phyloP scores from a whole-genome alignment of 2,797 vertebrate species.

The Pangasius macronema region DNA sequence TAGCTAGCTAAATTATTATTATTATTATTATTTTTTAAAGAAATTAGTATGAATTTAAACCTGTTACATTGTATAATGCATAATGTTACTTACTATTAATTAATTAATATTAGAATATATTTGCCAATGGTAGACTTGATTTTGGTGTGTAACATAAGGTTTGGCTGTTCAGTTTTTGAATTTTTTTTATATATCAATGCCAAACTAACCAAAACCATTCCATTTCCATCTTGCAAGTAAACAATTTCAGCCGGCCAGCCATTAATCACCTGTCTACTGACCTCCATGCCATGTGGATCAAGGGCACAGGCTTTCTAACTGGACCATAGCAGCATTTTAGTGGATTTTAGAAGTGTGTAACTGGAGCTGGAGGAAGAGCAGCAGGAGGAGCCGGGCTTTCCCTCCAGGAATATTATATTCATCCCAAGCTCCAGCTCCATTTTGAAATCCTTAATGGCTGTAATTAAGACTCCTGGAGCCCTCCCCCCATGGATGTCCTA shows the following conservation, averaged over 20 bases:
- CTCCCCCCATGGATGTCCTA: conserved; percentile 16
- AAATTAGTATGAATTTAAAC: background rate
- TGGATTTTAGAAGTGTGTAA: conserved; percentile 20
- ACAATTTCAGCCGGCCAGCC: background rate
- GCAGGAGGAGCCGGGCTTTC: conserved; percentile 13
- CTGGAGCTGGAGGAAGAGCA: conserved; percentile 15
- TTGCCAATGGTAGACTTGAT: background rate
- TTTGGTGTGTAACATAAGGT: too few species aligned
- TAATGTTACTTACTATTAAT: background rate
- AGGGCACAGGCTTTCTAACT: conserved; percentile 32
- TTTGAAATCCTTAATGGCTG: conserved; percentile 40
- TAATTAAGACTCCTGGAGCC: conserved; percentile 49
- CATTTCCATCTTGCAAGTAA: background rate
- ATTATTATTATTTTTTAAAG: background rate
- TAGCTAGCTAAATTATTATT: background rate
- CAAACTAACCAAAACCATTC: background rate
- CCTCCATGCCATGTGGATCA: conserved; percentile 26
- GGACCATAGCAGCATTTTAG: background rate
- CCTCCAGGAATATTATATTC: conserved; percentile 42
- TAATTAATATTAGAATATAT: background rate
- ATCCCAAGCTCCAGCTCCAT: conserved; percentile 44
- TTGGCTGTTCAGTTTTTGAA: too few species aligned
- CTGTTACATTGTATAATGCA: background rate
- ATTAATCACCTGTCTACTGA: conserved; percentile 35
- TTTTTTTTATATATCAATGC: background rate